Evolutionary conservation across 2,797 vertebrate species (phyloP).

Genomic region (Momotus momota): DNA sequence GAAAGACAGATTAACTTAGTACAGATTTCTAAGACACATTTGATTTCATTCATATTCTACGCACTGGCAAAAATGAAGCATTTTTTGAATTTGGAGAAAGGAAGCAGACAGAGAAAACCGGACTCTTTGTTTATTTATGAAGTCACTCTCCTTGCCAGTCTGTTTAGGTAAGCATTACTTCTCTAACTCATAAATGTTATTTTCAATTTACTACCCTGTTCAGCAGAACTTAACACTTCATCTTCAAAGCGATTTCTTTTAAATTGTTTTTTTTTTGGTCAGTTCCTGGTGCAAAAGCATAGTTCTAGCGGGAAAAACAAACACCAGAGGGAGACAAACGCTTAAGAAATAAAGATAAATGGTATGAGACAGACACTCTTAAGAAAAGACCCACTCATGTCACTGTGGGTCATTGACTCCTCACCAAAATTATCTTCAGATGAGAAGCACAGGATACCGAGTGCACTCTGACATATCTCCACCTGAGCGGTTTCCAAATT

Average conservation of each 20-base stretch:
- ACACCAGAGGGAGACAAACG: conserved; percentile 63
- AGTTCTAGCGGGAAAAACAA: neutral
- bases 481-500: neutral
- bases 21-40: neutral
- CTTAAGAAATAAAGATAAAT: neutral
- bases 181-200: neutral
- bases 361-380: neutral
- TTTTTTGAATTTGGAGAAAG: neutral
- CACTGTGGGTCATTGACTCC: neutral
- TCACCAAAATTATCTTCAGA: neutral
- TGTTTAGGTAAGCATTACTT: neutral
- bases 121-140: neutral
- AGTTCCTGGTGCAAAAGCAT: neutral
- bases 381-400: neutral
- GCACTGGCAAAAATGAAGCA: neutral
- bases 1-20: conserved; percentile 11
- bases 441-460: neutral
- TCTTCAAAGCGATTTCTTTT: neutral
- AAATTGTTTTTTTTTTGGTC: neutral
- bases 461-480: neutral
- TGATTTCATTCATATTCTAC: neutral
- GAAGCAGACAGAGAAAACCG: neutral
- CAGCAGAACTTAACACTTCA: neutral
- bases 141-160: neutral
- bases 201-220: neutral